Conservation (phyloP, 1,140 invertebrate species). For the Brachionus plicatilis region DNA sequence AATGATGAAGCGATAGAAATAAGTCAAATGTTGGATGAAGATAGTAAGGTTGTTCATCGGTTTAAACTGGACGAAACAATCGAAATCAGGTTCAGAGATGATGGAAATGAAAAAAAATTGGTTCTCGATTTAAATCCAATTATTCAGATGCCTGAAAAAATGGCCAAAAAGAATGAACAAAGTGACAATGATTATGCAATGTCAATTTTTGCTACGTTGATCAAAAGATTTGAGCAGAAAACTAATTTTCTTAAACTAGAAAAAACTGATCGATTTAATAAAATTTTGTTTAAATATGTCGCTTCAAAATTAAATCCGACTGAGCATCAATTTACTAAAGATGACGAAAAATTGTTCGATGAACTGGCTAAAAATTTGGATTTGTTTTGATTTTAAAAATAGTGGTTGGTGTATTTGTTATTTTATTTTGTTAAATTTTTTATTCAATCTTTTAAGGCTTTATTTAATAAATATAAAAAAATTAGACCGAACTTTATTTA, state of each 20-base stretch:
- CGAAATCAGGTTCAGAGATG: background rate
- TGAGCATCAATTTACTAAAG: background rate
- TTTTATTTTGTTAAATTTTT: constrained; percentile 20
- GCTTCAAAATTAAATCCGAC: background rate
- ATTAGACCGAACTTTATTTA: background rate
- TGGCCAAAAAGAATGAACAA: background rate
- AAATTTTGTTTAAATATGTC: background rate
- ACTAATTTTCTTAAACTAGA: constrained; percentile 15
- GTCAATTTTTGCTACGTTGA: background rate
- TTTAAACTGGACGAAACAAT: constrained; percentile 11
- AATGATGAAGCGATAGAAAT: background rate
- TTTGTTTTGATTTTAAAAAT: background rate
- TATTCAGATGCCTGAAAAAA: background rate
- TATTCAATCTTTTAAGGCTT: constrained; percentile 1
- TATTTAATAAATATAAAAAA: background rate
- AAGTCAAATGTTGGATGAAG: background rate
- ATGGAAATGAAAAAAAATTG: background rate
- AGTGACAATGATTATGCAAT: background rate
- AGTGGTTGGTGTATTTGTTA: background rate
- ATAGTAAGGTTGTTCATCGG: background rate
- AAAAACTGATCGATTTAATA: background rate
- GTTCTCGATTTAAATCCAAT: background rate
- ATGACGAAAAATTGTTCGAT: constrained; percentile 1
- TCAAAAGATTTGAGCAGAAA: background rate
- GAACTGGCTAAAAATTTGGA: background rate